phyloP scores from a whole-genome alignment of 2,888 invertebrate species.

The Drosophila hamatofila region DNA sequence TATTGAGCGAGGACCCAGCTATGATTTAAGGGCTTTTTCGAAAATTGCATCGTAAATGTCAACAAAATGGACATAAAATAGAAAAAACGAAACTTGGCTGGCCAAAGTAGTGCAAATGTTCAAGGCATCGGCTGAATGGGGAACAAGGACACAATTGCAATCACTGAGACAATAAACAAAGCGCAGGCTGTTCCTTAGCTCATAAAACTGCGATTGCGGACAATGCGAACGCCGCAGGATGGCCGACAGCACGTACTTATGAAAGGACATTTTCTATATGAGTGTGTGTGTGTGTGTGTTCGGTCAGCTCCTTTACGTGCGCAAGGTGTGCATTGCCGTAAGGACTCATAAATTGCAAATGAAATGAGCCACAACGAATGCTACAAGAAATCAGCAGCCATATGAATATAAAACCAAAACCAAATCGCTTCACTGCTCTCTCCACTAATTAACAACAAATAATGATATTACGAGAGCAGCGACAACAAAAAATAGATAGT shows the following conservation, averaged over 20 bases:
- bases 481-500: constrained; percentile 1
- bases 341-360: constrained; percentile 82
- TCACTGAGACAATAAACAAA: constrained; percentile 50
- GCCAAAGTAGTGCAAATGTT: constrained; percentile 36
- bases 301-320: neutral
- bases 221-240: constrained; percentile 60
- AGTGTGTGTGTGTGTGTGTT: neutral
- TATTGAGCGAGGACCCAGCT: constrained; percentile 42
- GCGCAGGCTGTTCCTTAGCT: constrained; percentile 68
- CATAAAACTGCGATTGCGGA: constrained; percentile 65
- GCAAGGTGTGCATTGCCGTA: constrained; percentile 62
- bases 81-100: constrained; percentile 23
- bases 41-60: constrained; percentile 74
- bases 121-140: constrained; percentile 43
- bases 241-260: constrained; percentile 65
- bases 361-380: constrained; percentile 83
- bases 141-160: constrained; percentile 38
- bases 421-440: constrained; percentile 29
- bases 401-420: neutral
- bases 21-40: constrained; percentile 63
- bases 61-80: constrained; percentile 49
- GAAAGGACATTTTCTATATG: constrained; percentile 43
- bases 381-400: constrained; percentile 22
- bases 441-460: constrained; percentile 76
- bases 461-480: constrained; percentile 41